A percentile compares a stretch with the other conserved stretches of the same genome.
These are phyloP conservation scores for Cydia pomonella DNA, from an alignment of 1,140 invertebrate genomes.

Conservation along the genomic window DNA sequence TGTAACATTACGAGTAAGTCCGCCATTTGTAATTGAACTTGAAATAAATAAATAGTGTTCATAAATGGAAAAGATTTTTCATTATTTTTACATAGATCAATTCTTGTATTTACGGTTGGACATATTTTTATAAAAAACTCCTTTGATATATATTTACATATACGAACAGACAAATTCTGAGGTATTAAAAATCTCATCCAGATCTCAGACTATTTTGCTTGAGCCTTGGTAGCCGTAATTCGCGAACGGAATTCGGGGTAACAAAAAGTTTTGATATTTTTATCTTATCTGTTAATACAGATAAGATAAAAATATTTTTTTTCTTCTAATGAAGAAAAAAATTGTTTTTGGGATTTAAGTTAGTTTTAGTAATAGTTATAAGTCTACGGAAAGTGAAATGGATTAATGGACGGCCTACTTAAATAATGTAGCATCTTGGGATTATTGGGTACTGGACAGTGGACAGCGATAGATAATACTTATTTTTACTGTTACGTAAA, in stretches of 20 bases:
- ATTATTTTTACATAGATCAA: background rate
- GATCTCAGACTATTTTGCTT: background rate
- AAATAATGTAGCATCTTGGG: too few species aligned
- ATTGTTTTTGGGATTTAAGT: background rate
- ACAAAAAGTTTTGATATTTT: background rate
- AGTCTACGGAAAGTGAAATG: background rate
- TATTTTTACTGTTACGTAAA: background rate
- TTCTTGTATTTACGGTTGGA: background rate
- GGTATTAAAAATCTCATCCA: background rate
- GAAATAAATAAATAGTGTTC: background rate
- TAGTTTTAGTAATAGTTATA: too few species aligned
- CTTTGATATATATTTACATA: background rate
- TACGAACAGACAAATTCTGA: background rate
- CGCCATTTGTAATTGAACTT: too few species aligned
- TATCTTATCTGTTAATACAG: slow-evolving; percentile 21
- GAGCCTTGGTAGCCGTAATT: background rate
- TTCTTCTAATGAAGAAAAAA: background rate
- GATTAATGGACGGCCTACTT: too few species aligned
- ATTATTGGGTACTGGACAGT: background rate
- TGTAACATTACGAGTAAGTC: too few species aligned
- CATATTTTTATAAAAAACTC: background rate
- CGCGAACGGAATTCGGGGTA: background rate
- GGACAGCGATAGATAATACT: background rate
- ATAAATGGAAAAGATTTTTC: background rate
- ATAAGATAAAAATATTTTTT: too few species aligned